Evolutionary conservation across 2,888 invertebrate species (phyloP).

Genomic region (Dromius quadrimaculatus): DNA sequence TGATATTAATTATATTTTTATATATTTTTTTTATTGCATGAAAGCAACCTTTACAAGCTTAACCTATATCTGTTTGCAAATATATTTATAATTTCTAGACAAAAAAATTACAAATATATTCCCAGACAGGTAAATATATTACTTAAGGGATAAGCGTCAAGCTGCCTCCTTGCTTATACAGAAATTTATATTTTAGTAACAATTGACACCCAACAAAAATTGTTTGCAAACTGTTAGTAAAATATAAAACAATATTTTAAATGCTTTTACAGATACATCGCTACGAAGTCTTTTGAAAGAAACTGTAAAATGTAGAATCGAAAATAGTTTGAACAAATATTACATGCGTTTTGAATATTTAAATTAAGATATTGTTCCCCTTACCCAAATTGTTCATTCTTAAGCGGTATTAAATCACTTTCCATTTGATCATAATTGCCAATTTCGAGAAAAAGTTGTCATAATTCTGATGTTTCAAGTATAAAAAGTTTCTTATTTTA

Average conservation of each 20-base stretch:
- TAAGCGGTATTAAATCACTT: not conserved
- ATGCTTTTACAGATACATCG: slow-evolving; percentile 52
- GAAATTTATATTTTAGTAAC: slow-evolving; percentile 42
- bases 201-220: not conserved
- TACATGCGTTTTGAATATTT: slow-evolving; percentile 24
- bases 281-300: slow-evolving; percentile 45
- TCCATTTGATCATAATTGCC: too few relatives aligned
- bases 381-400: slow-evolving; percentile 30
- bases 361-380: slow-evolving; percentile 42
- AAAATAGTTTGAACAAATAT: slow-evolving; percentile 36
- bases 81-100: slow-evolving; percentile 21
- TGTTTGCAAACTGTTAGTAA: slow-evolving; percentile 28
- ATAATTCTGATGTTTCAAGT: slow-evolving; percentile 6
- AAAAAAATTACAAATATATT: slow-evolving; percentile 43
- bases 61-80: slow-evolving; percentile 39
- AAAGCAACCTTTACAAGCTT: slow-evolving; percentile 52
- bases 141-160: slow-evolving; percentile 60
- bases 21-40: slow-evolving; percentile 51
- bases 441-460: slow-evolving; percentile 15
- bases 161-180: slow-evolving; percentile 66
- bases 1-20: too few relatives aligned
- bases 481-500: slow-evolving; percentile 16
- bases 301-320: slow-evolving; percentile 23
- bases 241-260: slow-evolving; percentile 41
- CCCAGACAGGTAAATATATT: slow-evolving; percentile 37